phyloP scores from a whole-genome alignment of 2,113 vertebrate genomes.

The Todiramphus chloris region DNA sequence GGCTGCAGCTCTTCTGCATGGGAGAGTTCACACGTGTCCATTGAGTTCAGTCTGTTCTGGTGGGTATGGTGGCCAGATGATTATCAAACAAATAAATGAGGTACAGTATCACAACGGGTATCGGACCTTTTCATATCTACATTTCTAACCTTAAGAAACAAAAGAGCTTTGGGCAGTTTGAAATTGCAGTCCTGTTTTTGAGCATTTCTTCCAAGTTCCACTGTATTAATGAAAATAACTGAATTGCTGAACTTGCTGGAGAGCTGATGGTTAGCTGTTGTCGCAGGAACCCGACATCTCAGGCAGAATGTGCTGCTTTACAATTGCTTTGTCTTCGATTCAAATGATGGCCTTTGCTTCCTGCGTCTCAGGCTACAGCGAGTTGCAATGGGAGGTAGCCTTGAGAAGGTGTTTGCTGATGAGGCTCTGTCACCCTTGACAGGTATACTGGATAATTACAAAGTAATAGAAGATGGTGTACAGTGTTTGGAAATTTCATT shows the following conservation, averaged over 20 bases:
- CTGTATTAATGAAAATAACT: neutral
- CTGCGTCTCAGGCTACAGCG: neutral
- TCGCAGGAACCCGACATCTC: neutral
- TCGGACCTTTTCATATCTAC: neutral
- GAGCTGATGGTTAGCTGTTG: neutral
- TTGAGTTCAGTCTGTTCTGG: neutral
- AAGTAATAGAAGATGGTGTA: neutral
- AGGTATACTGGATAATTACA: neutral
- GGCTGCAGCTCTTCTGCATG: neutral
- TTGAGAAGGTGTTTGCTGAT: neutral
- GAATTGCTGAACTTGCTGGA: neutral
- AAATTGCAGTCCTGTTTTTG: neutral
- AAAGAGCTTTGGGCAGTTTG: neutral
- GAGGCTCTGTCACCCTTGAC: neutral
- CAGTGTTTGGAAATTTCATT: neutral
- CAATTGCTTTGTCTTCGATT: neutral
- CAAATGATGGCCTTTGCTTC: conserved; percentile 13
- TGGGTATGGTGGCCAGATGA: neutral
- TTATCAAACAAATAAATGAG: neutral
- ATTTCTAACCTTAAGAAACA: neutral
- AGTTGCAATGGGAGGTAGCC: neutral
- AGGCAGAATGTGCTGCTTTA: neutral
- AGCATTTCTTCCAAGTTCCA: neutral
- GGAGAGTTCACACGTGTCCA: neutral
- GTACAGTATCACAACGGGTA: neutral